Evolutionary conservation across 2,113 vertebrate species (phyloP).

Genomic region (Struthio camelus): DNA sequence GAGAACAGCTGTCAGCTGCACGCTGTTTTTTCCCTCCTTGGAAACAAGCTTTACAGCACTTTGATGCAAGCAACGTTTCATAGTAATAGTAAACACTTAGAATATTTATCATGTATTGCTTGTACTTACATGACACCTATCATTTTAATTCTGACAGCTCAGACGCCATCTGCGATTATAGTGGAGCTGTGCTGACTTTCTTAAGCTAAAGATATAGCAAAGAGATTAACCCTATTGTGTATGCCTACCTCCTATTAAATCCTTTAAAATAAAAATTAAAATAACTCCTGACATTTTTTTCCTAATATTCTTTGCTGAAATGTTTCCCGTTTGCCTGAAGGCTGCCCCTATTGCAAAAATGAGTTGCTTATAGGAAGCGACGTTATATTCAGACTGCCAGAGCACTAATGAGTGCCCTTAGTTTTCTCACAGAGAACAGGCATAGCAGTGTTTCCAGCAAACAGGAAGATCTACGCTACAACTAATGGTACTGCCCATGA

Average conservation of each 20-base stretch:
- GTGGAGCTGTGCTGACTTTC: neutral
- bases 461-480: neutral
- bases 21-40: neutral
- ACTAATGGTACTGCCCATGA: neutral
- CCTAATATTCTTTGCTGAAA: neutral
- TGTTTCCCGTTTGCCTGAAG: neutral
- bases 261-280: neutral
- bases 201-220: neutral
- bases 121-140: neutral
- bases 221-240: neutral
- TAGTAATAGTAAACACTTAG: neutral
- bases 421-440: neutral
- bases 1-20: constrained; percentile 61
- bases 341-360: neutral
- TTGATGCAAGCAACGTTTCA: neutral
- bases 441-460: neutral
- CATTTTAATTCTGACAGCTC: neutral
- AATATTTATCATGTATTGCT: neutral
- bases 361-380: neutral
- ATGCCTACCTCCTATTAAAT: neutral
- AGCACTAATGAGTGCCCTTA: neutral
- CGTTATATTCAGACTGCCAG: neutral
- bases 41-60: neutral
- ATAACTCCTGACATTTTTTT: neutral
- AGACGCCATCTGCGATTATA: neutral